Base-by-base conservation (phyloP, 2,797 vertebrate genomes). In the Coregonus suidteri region DNA sequence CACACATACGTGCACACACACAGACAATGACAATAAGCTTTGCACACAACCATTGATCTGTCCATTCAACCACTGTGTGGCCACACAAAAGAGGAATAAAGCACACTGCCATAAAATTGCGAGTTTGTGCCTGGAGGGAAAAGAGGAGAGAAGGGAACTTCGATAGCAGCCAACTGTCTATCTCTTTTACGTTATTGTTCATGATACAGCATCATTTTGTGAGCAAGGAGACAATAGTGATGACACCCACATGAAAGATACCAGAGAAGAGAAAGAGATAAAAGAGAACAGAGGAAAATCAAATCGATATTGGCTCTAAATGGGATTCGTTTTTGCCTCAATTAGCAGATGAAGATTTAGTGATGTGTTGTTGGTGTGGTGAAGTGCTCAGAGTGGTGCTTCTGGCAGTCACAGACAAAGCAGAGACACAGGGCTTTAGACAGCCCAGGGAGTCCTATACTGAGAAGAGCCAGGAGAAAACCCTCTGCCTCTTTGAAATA, bases 21-120 rank as follows among this genome's bases (percentile, higher is more conserved):
- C 9, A 47, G 9, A 9, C 41, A 47, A 47, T 11, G 9, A 7
- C 9, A 47, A 47, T 81, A 52, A 84, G 83, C 25, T 80, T 81
- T 83, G 88, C 80, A 73, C 77, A 56, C 4, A 35, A 80, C 79
- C 86, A 85, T 85, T 79, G 86, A 90, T 88, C 83, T 75, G 77
- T 77, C 77, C 74, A 74, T 87, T 85, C 83, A 80, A 76, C 80
- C 81, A 77, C 84, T 65, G 71, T 83, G 41, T 9, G 41, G 41
- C 41, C 37, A 16, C 79, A 86, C 75, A 81, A 68, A 79, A 80
- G 79, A 87, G 79, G 79, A 73, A 88, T 88, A 83, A 75, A 79
- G 69, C 81, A 47, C 41, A 47, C 41, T 47, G 41, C 41, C 9
- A 0, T 9, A 11, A 47, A 47, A 47, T 47, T 47, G 41, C 41